Conservation (phyloP, 2,888 invertebrate genomes). For the Neoascia interrupta region DNA sequence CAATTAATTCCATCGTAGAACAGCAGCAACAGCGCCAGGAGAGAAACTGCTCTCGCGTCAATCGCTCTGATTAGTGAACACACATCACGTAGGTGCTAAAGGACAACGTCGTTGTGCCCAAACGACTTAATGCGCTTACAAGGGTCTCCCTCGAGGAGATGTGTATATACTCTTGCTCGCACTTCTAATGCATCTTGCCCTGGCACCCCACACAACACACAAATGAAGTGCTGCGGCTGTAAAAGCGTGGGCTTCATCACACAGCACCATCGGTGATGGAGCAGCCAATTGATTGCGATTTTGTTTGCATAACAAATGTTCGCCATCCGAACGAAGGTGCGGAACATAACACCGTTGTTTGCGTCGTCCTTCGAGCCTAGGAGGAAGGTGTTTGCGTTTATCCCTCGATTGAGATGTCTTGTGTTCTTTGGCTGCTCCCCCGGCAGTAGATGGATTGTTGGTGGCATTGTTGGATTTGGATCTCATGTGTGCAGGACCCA, state of each 20-base stretch:
- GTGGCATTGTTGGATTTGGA: conserved; percentile 57
- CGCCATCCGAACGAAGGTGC: conserved; percentile 63
- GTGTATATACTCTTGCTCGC: background rate
- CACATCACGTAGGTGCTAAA: conserved; percentile 70
- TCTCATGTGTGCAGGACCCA: conserved; percentile 27
- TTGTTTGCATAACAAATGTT: conserved; percentile 69
- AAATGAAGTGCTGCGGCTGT: background rate
- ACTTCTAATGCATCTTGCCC: conserved; percentile 48
- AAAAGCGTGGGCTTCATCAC: conserved; percentile 56
- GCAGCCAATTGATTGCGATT: conserved; percentile 68
- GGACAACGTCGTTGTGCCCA: conserved; percentile 68
- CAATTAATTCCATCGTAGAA: conserved; percentile 51
- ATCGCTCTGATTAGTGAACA: conserved; percentile 69
- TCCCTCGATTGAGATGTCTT: conserved; percentile 62
- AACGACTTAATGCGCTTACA: conserved; percentile 69
- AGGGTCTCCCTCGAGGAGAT: conserved; percentile 49
- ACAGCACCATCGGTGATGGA: conserved; percentile 36
- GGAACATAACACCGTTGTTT: conserved; percentile 66
- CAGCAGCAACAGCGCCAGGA: conserved; percentile 13
- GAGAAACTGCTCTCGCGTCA: conserved; percentile 54
- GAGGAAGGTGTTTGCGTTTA: conserved; percentile 62
- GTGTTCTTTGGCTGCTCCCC: conserved; percentile 8
- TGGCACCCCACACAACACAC: conserved; percentile 11
- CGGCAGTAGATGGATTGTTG: conserved; percentile 52
- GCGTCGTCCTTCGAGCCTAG: too few species aligned